Base-by-base conservation (phyloP, 2,888 invertebrate species). In the Leptinotarsa haldemani region DNA sequence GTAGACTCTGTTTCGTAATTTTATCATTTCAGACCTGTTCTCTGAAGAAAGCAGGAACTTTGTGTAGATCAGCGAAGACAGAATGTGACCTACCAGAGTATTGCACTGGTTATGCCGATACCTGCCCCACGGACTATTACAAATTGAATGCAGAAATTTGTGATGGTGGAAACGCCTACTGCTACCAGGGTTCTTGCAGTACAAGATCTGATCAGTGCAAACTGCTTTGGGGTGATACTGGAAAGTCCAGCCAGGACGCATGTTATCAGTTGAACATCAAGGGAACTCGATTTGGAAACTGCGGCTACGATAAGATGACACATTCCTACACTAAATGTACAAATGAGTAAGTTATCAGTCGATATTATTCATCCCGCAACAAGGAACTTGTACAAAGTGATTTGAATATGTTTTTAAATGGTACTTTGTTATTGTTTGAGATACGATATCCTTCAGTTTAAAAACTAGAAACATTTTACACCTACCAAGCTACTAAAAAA, bases 1-100 rank as follows among this genome's bases (percentile, higher is more conserved):
- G 40, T 40, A 0, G 9, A 40, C 40, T 40, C 40, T 0, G 0
- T 40, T 40, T 40, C 9, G 40, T 7, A 12, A 40, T 40, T 9
- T 40, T 40, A 40, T 40, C 40, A 12, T 40, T 40, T 40, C 40
- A 40, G 40, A 9, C 40, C 40, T 40, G 40, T 40, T 40, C 40
- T 2, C 9, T 40, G 40, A 94, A 93, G 84, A 87, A 89, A 1
- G 93, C 94, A 12, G 95, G 97, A 2, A 93, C 93, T 0, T 88
- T 92, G 69, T 99, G 99, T 84, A 91, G 99, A n/a, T 89, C 91
- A 0, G 93, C 95, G 0, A 92, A 93, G 73, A 94, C 94, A 78
- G 96, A 96, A 85, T 99, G 99, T 87, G 99, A 99, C 88, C 88
- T 99, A 73, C 95, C 98, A 0, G 99, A 99, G 87, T 98, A 92